A percentile compares a stretch with the other conserved stretches of the same genome.
Conservation (phyloP, 2,888 invertebrate genomes). For the Volucella inflata region DNA sequence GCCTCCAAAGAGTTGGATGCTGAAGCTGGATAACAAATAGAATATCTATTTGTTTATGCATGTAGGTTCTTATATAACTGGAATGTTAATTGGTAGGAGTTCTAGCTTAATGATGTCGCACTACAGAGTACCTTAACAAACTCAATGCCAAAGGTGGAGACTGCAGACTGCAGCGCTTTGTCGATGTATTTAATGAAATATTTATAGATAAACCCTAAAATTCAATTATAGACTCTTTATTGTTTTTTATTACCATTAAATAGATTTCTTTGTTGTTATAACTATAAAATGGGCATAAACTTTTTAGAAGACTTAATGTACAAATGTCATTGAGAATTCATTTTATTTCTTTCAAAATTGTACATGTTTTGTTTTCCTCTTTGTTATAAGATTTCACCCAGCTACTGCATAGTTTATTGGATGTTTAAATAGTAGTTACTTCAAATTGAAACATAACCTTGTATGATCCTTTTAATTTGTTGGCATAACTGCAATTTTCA, state of each 20-base stretch:
- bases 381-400: no score
- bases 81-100: slow-evolving; percentile 67
- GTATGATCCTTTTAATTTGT: no score
- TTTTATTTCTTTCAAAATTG: no score
- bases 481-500: no score
- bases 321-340: no score
- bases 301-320: no score
- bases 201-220: slow-evolving; percentile 32
- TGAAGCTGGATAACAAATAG: slow-evolving; percentile 44
- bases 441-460: no score
- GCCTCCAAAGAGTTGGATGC: slow-evolving; percentile 47
- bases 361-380: no score
- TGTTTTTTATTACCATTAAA: slow-evolving; percentile 30
- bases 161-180: slow-evolving; percentile 6
- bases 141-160: background rate
- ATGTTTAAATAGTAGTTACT: no score
- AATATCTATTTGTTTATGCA: slow-evolving; percentile 68
- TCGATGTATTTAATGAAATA: background rate
- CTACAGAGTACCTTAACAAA: slow-evolving; percentile 2
- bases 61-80: slow-evolving; percentile 66
- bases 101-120: slow-evolving; percentile 24
- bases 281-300: no score
- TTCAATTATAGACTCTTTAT: slow-evolving; percentile 18
- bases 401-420: no score
- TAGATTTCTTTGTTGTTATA: slow-evolving; percentile 22